phyloP scores from a whole-genome alignment of 1,140 invertebrate genomes.

The Temnothorax longispinosus region DNA sequence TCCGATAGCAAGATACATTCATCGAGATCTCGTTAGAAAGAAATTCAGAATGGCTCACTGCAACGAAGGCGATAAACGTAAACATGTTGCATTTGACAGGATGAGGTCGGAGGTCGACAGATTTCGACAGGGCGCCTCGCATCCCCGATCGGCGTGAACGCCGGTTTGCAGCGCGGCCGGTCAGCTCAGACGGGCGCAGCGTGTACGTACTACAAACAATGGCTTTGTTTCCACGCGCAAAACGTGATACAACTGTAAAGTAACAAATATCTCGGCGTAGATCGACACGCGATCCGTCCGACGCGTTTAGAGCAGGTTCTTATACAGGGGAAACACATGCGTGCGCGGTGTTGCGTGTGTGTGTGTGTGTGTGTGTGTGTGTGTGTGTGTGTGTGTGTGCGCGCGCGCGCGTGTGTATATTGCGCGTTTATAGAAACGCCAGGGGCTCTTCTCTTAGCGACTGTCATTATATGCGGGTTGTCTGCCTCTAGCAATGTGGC shows the following conservation, averaged over 20 bases:
- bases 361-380: constrained; percentile 15
- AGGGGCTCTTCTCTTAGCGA: constrained; percentile 47
- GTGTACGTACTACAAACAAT: constrained; percentile 81
- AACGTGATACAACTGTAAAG: constrained; percentile 83
- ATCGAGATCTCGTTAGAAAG: neutral
- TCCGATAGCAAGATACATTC: neutral
- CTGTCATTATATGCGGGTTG: constrained; percentile 75
- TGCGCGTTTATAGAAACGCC: constrained; percentile 45
- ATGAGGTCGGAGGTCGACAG: constrained; percentile 42
- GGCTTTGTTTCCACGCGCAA: constrained; percentile 82
- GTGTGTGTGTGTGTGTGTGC: constrained; percentile 39
- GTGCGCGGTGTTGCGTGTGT: neutral
- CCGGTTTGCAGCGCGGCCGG: constrained; percentile 42
- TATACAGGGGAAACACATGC: constrained; percentile 29
- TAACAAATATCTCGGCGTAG: constrained; percentile 84
- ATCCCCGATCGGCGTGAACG: constrained; percentile 75
- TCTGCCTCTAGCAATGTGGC: constrained; percentile 58
- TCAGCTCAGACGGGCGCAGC: constrained; percentile 63
- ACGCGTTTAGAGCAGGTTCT: constrained; percentile 67
- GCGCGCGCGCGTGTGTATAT: constrained; percentile 36
- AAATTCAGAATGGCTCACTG: neutral
- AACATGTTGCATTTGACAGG: constrained; percentile 36
- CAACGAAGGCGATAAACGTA: neutral
- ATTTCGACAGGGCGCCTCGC: constrained; percentile 70
- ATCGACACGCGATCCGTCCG: constrained; percentile 84